These are phyloP conservation scores for Neopipo cinnamomea DNA, from an alignment of 2,113 vertebrate genomes.

Conservation along the genomic window DNA sequence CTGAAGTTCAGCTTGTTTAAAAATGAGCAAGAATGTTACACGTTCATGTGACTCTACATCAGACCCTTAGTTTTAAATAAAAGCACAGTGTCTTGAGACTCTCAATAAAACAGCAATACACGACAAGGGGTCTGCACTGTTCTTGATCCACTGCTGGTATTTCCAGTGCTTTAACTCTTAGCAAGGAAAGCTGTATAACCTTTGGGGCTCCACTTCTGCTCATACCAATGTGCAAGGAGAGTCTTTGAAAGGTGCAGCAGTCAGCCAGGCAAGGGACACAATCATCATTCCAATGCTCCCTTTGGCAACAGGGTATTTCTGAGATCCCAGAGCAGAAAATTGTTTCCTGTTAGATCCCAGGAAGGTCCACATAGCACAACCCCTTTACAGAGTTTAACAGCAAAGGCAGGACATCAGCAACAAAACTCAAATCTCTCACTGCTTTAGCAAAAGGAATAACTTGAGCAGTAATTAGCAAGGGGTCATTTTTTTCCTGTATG, in stretches of 20 bases:
- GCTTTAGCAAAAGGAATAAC: neutral
- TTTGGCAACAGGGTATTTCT: neutral
- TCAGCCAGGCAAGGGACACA: neutral
- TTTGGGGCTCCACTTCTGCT: neutral
- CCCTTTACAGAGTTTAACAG: neutral
- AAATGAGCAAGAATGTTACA: neutral
- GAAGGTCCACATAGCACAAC: neutral
- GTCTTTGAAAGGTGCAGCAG: neutral
- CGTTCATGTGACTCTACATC: neutral
- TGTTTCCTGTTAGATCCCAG: neutral
- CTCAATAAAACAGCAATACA: neutral
- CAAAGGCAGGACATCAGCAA: neutral
- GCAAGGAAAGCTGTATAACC: neutral
- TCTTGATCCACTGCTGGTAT: neutral
- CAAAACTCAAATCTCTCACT: neutral
- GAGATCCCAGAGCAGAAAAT: neutral
- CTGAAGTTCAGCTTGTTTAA: neutral
- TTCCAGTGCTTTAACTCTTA: neutral
- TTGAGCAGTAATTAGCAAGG: neutral
- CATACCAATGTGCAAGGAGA: neutral
- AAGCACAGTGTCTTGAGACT: neutral
- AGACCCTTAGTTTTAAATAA: neutral
- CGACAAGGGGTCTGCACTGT: neutral
- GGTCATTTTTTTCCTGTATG: neutral
- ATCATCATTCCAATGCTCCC: neutral